Percentiles rank a stretch among this genome's conserved stretches.
phyloP scores from a whole-genome alignment of 2,797 vertebrate genomes.

The Adrianichthys oophorus region DNA sequence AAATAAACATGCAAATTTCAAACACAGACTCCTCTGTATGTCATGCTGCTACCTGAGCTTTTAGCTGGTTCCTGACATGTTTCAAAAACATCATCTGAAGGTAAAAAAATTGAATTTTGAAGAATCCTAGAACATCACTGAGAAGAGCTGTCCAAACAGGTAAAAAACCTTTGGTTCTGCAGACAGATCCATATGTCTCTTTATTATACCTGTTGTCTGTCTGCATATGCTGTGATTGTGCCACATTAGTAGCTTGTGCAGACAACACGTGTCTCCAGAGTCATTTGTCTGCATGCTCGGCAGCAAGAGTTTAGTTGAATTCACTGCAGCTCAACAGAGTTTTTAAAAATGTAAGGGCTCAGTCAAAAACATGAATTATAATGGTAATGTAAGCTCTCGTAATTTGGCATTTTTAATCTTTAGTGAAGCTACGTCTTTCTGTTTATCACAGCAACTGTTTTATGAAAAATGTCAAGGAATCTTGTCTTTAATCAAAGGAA shows the following conservation, averaged over 20 bases:
- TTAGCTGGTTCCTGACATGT: background rate
- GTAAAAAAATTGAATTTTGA: background rate
- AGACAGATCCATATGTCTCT: slow-evolving; percentile 5
- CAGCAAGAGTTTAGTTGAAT: slow-evolving; percentile 11
- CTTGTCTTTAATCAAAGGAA: too few relatives aligned
- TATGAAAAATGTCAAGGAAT: too few relatives aligned
- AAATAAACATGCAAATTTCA: slow-evolving; percentile 36
- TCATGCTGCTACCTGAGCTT: slow-evolving; percentile 11
- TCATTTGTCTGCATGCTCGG: slow-evolving; percentile 16
- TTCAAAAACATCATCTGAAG: background rate
- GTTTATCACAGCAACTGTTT: background rate
- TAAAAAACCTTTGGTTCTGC: background rate
- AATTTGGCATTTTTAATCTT: background rate
- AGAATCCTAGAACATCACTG: background rate
- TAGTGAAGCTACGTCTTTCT: background rate
- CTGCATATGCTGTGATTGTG: background rate
- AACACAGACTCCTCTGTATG: slow-evolving; percentile 14
- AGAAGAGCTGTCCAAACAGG: background rate
- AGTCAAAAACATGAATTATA: slow-evolving; percentile 7
- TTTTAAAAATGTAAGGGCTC: slow-evolving; percentile 6
- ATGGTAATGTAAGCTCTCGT: slow-evolving; percentile 1
- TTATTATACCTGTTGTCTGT: slow-evolving; percentile 1
- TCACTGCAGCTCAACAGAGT: background rate
- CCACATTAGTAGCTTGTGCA: slow-evolving; percentile 8
- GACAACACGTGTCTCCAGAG: slow-evolving; percentile 2